Percentiles rank a stretch among this genome's conserved stretches.
These are phyloP conservation scores for Euwallacea fornicatus DNA, from an alignment of 1,140 invertebrate species.

Conservation along the genomic window DNA sequence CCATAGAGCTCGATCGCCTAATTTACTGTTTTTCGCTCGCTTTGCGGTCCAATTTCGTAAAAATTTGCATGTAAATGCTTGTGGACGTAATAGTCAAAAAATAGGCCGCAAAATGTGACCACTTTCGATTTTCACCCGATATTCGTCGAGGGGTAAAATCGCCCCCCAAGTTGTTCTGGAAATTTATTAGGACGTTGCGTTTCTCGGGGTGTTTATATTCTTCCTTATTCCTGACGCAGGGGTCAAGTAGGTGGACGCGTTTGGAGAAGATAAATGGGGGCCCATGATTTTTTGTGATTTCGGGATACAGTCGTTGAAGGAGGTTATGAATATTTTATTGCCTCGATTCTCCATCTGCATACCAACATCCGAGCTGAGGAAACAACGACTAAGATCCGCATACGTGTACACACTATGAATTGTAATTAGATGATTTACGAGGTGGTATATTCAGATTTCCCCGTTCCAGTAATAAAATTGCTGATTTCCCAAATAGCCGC, in stretches of 20 bases:
- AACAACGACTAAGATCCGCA: not conserved
- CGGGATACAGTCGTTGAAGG: conserved; percentile 8
- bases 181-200: conserved; percentile 34
- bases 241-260: conserved; percentile 37
- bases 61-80: too few relatives aligned
- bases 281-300: conserved; percentile 26
- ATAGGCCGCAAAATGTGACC: not conserved
- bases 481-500: conserved; percentile 8
- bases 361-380: too few relatives aligned
- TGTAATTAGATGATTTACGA: not conserved
- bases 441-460: not conserved
- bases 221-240: conserved; percentile 24
- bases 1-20: too few relatives aligned
- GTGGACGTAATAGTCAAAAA: not conserved
- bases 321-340: conserved; percentile 32
- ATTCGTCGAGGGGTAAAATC: conserved; percentile 18
- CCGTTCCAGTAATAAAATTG: not conserved
- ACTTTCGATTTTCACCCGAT: conserved; percentile 10
- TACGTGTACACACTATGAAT: not conserved
- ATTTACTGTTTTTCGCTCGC: too few relatives aligned
- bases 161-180: conserved; percentile 18
- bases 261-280: conserved; percentile 19
- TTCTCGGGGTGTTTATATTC: conserved; percentile 32
- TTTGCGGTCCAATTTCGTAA: too few relatives aligned
- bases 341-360: not conserved